Conservation (phyloP, 1,140 invertebrate species). For the Drosophila bocqueti region DNA sequence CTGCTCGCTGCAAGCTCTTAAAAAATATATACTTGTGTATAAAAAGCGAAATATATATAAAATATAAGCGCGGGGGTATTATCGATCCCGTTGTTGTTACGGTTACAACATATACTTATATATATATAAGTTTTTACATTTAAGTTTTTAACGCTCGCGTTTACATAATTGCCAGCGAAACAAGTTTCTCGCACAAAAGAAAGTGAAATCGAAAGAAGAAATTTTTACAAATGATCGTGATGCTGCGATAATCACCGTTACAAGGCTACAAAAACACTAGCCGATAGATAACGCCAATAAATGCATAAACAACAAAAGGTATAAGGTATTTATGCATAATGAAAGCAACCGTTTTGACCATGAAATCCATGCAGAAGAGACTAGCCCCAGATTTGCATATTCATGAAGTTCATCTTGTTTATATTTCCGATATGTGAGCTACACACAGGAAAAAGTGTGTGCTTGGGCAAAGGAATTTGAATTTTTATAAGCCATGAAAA, state of each 20-base stretch:
- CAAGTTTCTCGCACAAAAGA: constrained; percentile 62
- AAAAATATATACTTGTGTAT: constrained; percentile 1
- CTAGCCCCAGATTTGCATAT: constrained; percentile 62
- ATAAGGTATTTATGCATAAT: constrained; percentile 21
- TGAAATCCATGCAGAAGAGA: constrained; percentile 58
- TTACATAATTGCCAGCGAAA: constrained; percentile 73
- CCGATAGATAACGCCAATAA: constrained; percentile 13
- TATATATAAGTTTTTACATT: constrained; percentile 39
- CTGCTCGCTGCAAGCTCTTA: neutral
- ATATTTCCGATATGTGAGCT: constrained; percentile 34
- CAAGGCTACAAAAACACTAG: constrained; percentile 6
- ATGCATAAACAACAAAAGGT: neutral
- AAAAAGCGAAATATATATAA: neutral
- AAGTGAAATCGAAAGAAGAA: constrained; percentile 76
- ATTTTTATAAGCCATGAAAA: neutral
- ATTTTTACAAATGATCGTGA: constrained; percentile 41
- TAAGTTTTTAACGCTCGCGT: constrained; percentile 36
- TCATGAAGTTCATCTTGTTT: constrained; percentile 57
- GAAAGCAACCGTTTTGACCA: constrained; percentile 64
- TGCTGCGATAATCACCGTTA: constrained; percentile 23
- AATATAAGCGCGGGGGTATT: neutral
- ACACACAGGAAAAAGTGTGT: neutral
- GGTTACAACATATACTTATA: constrained; percentile 48
- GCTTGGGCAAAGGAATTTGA: neutral
- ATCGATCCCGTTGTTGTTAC: constrained; percentile 49